Conservation (phyloP, 2,888 invertebrate genomes). For the Acrobasis consociella region DNA sequence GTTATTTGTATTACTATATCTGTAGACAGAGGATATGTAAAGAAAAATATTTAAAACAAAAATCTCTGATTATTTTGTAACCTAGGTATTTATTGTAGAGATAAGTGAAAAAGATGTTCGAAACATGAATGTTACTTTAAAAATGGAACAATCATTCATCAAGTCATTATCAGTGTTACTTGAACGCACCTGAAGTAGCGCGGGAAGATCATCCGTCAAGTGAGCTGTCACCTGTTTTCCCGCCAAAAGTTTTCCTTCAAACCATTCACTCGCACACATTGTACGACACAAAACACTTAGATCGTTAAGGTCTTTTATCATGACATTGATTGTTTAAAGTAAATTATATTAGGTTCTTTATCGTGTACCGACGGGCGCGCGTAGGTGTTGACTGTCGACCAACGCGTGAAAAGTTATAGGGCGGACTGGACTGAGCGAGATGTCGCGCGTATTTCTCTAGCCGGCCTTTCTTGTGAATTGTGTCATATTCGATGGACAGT, state of each 20-base stretch:
- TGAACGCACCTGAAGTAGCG: constrained; percentile 73
- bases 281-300: constrained; percentile 55
- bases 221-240: constrained; percentile 56
- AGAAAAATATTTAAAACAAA: no score
- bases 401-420: constrained; percentile 71
- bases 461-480: constrained; percentile 64
- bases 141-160: constrained; percentile 32
- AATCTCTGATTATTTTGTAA: no score
- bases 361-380: constrained; percentile 45
- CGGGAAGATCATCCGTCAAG: constrained; percentile 75
- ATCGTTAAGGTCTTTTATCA: constrained; percentile 26
- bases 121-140: background rate
- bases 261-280: constrained; percentile 61
- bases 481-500: constrained; percentile 63
- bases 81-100: no score
- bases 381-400: constrained; percentile 69
- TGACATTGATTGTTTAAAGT: background rate
- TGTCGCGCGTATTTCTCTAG: constrained; percentile 69
- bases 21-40: no score
- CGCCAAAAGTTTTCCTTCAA: constrained; percentile 65
- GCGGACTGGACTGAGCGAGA: constrained; percentile 61
- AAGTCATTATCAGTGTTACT: constrained; percentile 54
- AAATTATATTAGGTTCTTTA: constrained; percentile 34
- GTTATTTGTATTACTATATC: no score
- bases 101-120: background rate